Evolutionary conservation across 2,888 invertebrate genomes (phyloP).

Genomic region (Panopea generosa): DNA sequence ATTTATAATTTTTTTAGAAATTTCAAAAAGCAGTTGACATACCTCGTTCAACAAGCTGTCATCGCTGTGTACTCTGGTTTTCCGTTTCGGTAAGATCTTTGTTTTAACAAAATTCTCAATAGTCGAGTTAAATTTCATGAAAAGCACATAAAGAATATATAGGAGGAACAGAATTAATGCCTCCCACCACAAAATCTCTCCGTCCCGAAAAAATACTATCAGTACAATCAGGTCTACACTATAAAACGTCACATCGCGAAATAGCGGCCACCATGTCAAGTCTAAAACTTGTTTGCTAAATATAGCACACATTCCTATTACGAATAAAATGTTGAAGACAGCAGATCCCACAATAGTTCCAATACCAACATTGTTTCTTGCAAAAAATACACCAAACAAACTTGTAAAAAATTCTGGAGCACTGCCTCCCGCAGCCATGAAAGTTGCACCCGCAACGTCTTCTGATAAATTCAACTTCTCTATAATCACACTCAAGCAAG

Average conservation of each 20-base stretch:
- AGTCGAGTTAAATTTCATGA: conserved; percentile 92
- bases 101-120: conserved; percentile 92
- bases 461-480: conserved; percentile 97
- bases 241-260: conserved; percentile 98
- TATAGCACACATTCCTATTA: conserved; percentile 99
- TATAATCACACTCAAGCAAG: conserved; percentile 97
- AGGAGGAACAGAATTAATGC: conserved; percentile 94
- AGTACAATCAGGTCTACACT: conserved; percentile 95
- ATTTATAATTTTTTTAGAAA: conserved; percentile 8
- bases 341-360: conserved; percentile 99
- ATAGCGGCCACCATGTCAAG: conserved; percentile 99
- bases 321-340: conserved; percentile 98
- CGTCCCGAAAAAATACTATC: conserved; percentile 97
- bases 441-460: conserved; percentile 99
- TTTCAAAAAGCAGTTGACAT: conserved; percentile 32
- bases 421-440: conserved; percentile 99
- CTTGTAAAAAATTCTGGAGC: conserved; percentile 99
- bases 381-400: conserved; percentile 98
- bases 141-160: conserved; percentile 96
- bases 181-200: conserved; percentile 94
- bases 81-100: conserved; percentile 91
- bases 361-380: conserved; percentile 97
- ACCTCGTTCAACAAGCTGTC: conserved; percentile 71
- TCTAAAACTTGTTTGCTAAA: conserved; percentile 95
- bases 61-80: conserved; percentile 77